Evolutionary conservation across 2,888 invertebrate genomes (phyloP), one percentile per base, ranked within the genome.

Genomic region (Synergus gifuensis): DNA sequence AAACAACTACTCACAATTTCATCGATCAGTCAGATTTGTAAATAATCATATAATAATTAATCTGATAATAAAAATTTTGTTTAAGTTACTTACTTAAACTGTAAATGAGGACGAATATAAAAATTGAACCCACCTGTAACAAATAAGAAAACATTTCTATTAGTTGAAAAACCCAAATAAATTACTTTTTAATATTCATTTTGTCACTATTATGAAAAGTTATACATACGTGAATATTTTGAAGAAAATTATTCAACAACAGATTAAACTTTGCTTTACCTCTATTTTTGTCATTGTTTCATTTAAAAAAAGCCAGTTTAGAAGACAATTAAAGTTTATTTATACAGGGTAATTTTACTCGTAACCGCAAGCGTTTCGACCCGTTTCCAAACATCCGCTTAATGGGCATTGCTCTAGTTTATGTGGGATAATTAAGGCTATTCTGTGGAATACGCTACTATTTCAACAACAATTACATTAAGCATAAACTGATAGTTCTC

Each of bases 41-140:
- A 18, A 11, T 18, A 60, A 60, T 60, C 60, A 22, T 11, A 12
- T 1, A 11, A 3, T 12, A 60, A 22, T 60, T 22, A 22, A 22
- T 60, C 22, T 22, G 18, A 60, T n/a, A 28, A 28, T 28, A 28
- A 3, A 28, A 28, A 28, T 28, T 28, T 28, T 28, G 22, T 28
- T 28, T 28, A 28, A 28, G 16, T 49, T 16, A 49, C 49, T 49
- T 49, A 49, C 49, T 16, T 49, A 4, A 16, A 5, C 49, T 49
- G 49, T 40, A 40, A 64, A n/a, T 64, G 36, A 16, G 3, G 9
- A 36, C 4, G 8, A 44, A 42, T 66, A 18, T 66, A 18, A 42
- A 18, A 42, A 22, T 46, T 44, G 22, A 67, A 46, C 67, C 46
- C 22, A 67, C 67, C 67, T 67, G 67, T 2, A 67, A 67, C 46